Evolutionary conservation across 2,113 vertebrate genomes (phyloP), one percentile per base, ranked within the genome.

Genomic region (Reinhardtius hippoglossoides): DNA sequence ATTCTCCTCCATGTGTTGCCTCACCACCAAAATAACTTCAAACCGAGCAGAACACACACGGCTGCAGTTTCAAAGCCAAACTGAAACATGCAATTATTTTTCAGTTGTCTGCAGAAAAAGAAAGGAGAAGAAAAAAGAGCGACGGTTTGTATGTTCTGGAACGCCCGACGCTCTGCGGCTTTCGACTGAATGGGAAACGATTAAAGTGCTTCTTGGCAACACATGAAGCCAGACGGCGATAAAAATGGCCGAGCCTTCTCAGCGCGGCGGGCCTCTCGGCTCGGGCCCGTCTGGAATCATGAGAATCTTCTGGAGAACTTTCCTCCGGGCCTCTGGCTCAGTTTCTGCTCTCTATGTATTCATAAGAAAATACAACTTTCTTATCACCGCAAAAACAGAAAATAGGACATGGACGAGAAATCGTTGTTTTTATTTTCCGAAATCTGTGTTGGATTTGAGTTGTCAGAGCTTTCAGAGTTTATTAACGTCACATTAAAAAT

Each of bases 171-270:
- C 72, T 83, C 60, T 88, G 87, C 50, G 87, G 83, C 77, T 89
- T 31, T 84, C 48, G 69, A 66, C 87, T 78, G 77, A 88, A 86
- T 79, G 81, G 84, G 86, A 88, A 87, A 89, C 83, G 78, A 85
- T 87, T 87, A 89, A 86, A 87, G 78, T 54, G 58, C 37, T 60
- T 81, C 71, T 75, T 89, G 87, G 89, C 86, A 87, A 64, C 76
- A 71, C 76, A 74, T 74, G 84, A 87, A 91, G 50, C 66, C 80
- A 85, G 79, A 77, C 76, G 21, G 65, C 40, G 72, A 76, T 87
- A 87, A 78, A 89, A 24, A 78, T 64, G 80, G 80, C 67, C 27
- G 56, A 82, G 85, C 82, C 76, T 54, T 54, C 67, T 79, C 80
- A 74, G 24, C 58, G 31, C 24, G 24, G 1, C 9, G 57, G 58